phyloP scores from a whole-genome alignment of 2,113 vertebrate genomes.

The Cinclus cinclus region DNA sequence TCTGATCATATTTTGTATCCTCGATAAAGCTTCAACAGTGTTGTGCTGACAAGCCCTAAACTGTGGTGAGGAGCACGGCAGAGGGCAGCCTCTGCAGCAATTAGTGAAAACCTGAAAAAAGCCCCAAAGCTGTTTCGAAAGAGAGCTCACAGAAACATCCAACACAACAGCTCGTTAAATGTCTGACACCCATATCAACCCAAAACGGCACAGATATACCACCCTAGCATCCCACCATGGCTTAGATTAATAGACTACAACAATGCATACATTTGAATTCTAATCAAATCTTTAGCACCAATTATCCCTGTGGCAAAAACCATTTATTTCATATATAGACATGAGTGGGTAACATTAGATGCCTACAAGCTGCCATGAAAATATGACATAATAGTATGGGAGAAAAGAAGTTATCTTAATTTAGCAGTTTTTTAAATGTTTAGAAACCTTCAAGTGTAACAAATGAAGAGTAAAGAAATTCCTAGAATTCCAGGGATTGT shows the following conservation, averaged over 20 bases:
- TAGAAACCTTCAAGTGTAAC: slow-evolving; percentile 19
- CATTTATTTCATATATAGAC: background rate
- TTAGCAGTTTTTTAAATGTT: background rate
- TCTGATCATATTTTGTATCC: background rate
- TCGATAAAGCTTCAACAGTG: background rate
- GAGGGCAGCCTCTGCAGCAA: slow-evolving; percentile 18
- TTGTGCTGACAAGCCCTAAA: background rate
- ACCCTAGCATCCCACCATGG: background rate
- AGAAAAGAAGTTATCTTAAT: background rate
- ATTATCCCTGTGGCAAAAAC: background rate
- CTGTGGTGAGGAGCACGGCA: background rate
- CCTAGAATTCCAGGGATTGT: slow-evolving; percentile 55
- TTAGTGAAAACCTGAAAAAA: background rate
- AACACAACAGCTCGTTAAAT: background rate
- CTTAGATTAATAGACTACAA: background rate
- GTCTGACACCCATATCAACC: background rate
- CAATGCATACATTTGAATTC: slow-evolving; percentile 5
- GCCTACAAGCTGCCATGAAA: background rate
- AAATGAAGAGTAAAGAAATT: slow-evolving; percentile 46
- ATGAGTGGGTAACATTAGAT: background rate
- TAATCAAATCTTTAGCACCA: background rate
- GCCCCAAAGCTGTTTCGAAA: background rate
- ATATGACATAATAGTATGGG: background rate
- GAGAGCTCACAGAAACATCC: background rate
- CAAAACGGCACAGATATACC: background rate